Base-by-base conservation (phyloP, 2,797 vertebrate genomes). In the Myotis myotis region DNA sequence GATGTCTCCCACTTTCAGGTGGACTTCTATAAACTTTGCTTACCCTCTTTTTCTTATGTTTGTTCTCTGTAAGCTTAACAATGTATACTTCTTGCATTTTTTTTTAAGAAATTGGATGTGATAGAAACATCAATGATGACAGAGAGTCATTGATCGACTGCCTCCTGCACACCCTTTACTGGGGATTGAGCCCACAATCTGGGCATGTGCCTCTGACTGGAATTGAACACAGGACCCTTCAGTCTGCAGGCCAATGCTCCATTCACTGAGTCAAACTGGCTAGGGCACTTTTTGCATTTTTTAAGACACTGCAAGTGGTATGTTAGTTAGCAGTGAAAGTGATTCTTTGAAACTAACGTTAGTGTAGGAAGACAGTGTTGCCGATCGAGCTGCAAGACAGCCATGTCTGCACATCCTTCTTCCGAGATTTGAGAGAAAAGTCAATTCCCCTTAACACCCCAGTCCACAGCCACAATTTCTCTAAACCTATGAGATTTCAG, bases 381-480 rank as follows among this genome's bases (percentile, higher is more conserved):
- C 44, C 13, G 0, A 8, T 13, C 4, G 75, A 25, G 3, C 9
- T 30, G 1, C 1, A 16, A 38, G 19, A 62, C 0, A 25, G n/a
- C 3, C 7, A 1, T 3, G 33, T 22, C 87, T 72, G 9, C 16
- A 9, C 12, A 30, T 8, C 22, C 16, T 47, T 72, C 53, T 44
- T 33, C 53, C 55, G 49, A 60, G 33, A 6, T 13, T 47, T 4
- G 0, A 91, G 33, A 72, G 33, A 53, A 74, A 86, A 28, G 22
- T 60, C 78, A 5, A 3, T 68, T 91, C 51, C 16, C 16, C 30
- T 53, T 47, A 9, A 22, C 55, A 55, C 9, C 25, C 64, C n/a
- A 6, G 3, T 25, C 47, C 4, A 22, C 17, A 49, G 8, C 30
- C 20, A n/a, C 16, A 76, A 25, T 72, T 44, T 51, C 75, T 74